Evolutionary conservation across 2,888 invertebrate genomes (phyloP), one percentile per base, ranked within the genome.

Genomic region (Mythimna vitellina): DNA sequence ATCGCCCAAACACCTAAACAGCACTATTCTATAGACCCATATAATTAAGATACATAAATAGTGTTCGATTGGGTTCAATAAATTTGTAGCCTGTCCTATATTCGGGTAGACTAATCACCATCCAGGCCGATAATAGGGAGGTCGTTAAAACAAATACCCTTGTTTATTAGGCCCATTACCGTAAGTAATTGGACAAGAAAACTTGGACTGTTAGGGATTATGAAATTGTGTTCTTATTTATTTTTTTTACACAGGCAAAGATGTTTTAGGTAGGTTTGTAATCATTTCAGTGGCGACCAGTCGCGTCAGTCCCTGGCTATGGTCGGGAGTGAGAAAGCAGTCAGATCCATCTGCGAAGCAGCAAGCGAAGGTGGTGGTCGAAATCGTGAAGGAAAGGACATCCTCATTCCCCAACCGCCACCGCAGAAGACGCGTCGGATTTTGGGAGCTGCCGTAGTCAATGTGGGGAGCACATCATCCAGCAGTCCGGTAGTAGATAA

Each of bases 61-160:
- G 65, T 62, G 51, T 66, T 73, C 73, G 74, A 76, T 73, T 71
- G 69, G 73, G 42, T 42, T 29, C 78, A 25, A 83, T 83, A 83
- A 85, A 85, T 84, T 84, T 65, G 64, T 68, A 51, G 25, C 65
- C 54, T 29, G 62, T 46, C 71, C 49, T 70, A 67, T 67, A 70
- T 65, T 57, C 29, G 53, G 76, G 14, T 0, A 65, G 64, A 76
- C 72, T 83, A 85, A 85, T 86, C 86, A 76, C 81, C 73, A 76
- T 72, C 70, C 54, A 60, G 63, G 61, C 67, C 79, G 85, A 79
- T 83, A 85, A 82, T 85, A 76, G 79, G 78, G 32, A 73, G 75
- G 85, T 67, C 81, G 79, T 85, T 84, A 76, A 79, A 81, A 81
- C 71, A 79, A 85, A 86, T 84, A 81, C 73, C 75, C 72, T 80